Conservation (phyloP, 2,113 vertebrate genomes). For the Ammospiza nelsoni region DNA sequence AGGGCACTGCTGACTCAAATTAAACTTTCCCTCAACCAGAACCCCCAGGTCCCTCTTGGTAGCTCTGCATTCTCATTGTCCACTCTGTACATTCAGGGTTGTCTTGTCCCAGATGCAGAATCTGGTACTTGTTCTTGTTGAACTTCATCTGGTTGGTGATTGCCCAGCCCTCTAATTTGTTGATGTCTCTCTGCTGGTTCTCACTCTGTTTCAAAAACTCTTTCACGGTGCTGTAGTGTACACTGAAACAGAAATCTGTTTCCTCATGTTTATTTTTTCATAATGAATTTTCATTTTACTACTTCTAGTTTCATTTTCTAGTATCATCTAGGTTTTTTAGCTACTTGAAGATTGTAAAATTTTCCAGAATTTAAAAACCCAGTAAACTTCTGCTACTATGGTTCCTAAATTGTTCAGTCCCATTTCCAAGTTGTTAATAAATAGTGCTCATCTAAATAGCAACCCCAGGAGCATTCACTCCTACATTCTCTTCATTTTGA, state of each 20-base stretch:
- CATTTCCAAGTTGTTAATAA: background rate
- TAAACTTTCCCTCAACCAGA: fast-evolving
- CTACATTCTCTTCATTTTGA: background rate
- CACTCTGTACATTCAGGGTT: too few species aligned
- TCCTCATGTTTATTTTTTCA: background rate
- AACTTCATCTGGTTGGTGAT: background rate
- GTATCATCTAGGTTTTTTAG: background rate
- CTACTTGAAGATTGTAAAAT: background rate
- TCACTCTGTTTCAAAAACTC: background rate
- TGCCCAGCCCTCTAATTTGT: background rate
- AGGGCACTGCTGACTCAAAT: background rate
- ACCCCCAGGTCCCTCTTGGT: background rate
- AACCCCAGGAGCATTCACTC: background rate
- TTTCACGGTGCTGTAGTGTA: background rate
- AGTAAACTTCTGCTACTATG: background rate
- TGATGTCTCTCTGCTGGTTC: background rate
- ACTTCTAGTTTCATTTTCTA: background rate
- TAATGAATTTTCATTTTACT: background rate
- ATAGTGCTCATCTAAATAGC: background rate
- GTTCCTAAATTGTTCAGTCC: background rate
- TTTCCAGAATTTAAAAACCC: background rate
- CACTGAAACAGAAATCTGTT: background rate
- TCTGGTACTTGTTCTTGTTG: background rate
- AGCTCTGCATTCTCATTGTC: background rate
- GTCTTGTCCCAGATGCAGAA: background rate